Percentiles rank a stretch among this genome's conserved stretches.
Evolutionary conservation across 64 coral and sea anemone species (phyloP).

Genomic region (Actinia tenebrosa): DNA sequence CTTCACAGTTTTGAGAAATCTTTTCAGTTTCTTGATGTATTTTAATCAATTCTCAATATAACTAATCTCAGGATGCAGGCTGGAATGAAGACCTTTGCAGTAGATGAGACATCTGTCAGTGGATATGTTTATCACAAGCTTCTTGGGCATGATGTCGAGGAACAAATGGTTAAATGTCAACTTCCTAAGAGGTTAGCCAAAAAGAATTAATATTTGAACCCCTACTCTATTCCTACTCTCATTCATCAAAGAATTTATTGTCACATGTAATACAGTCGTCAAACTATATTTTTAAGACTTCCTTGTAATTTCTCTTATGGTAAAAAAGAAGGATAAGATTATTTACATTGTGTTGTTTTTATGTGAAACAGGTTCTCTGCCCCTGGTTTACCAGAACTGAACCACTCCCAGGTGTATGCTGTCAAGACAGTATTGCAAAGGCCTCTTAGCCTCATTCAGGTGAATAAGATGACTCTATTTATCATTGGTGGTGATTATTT

Average conservation of each 20-base stretch:
- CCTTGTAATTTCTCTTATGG: too few relatives aligned
- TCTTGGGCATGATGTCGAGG: constrained; percentile 95
- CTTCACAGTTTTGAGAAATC: neutral
- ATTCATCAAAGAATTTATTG: too few relatives aligned
- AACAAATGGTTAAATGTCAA: constrained; percentile 97
- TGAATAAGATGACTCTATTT: neutral
- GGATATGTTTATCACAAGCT: constrained; percentile 99
- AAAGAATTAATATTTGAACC: neutral
- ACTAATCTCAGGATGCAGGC: constrained; percentile 83
- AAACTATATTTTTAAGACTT: neutral
- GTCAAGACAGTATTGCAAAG: constrained; percentile 97
- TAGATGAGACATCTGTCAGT: constrained; percentile 99
- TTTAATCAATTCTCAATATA: too few relatives aligned
- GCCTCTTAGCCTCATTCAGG: constrained; percentile 98
- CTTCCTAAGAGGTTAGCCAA: constrained; percentile 78
- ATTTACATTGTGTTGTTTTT: neutral
- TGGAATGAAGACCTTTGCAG: constrained; percentile 99
- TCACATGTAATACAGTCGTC: too few relatives aligned
- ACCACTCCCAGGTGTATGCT: constrained; percentile 99
- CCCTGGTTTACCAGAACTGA: constrained; percentile 92
- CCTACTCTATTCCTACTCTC: too few relatives aligned
- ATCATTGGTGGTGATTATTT: neutral
- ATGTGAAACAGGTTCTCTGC: constrained; percentile 68
- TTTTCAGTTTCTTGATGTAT: neutral
- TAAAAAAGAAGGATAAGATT: neutral